Evolutionary conservation across 2,888 invertebrate genomes (phyloP), one percentile per base, ranked within the genome.

Genomic region (Calameuta filiformis): DNA sequence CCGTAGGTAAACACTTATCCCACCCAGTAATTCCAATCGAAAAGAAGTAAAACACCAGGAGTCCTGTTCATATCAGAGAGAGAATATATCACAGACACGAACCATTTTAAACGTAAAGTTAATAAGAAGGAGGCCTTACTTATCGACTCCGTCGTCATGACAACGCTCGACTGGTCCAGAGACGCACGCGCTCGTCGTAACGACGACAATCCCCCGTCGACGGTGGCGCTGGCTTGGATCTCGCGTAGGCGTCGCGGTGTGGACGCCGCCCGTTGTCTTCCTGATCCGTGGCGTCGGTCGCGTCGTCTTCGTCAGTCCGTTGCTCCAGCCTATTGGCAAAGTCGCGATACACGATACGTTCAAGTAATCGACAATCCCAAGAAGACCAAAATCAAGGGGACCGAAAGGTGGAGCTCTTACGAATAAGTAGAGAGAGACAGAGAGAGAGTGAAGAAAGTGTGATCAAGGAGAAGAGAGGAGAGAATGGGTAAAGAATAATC

Each of bases 241-340:
- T 77, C 40, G 74, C 83, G 83, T 82, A 83, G 83, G 81, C 80
- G 78, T 81, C 84, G 81, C 81, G 82, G 80, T 83, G 81, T 79
- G 80, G 83, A 83, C 83, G 85, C 83, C 84, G 83, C 85, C 83
- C 84, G 82, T 82, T 77, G 75, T 79, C 73, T 75, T 76, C 71
- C 75, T 77, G 71, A n/a, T 71, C 23, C 23, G 56, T 56, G 56
- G 56, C 35, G 35, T 35, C 35, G 35, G 35, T 74, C 35, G 35
- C 77, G 69, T 56, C 74, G 77, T 73, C 34, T 69, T 76, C 37
- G 35, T 23, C n/a, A 34, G 75, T 31, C n/a, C 40, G 33, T 73
- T 30, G 31, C 34, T 23, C 73, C 33, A 15, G 74, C 35, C 35
- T 12, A 37, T 37, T 56, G 23, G 9, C 23, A 23, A 15, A 56